Conservation (phyloP, 2,888 invertebrate genomes). For the Geotrupes spiniger region DNA sequence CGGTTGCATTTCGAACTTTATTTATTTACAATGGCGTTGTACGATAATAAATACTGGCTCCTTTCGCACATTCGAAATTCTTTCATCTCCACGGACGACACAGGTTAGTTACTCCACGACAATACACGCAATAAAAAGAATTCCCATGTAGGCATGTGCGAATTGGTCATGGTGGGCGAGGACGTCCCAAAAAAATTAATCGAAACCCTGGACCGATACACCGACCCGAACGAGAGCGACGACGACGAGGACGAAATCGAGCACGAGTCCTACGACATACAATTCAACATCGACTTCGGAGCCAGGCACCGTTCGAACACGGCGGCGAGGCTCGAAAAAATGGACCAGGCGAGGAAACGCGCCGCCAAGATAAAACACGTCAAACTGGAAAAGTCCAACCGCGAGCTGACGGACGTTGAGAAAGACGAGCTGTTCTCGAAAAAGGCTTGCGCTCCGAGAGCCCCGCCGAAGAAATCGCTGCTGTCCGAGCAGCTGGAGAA, state of each 20-base stretch:
- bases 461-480: slow-evolving; percentile 54
- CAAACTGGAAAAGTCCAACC: slow-evolving; percentile 65
- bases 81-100: slow-evolving; percentile 93
- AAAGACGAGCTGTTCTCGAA: slow-evolving; percentile 60
- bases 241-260: slow-evolving; percentile 70
- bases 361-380: slow-evolving; percentile 73
- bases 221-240: slow-evolving; percentile 75
- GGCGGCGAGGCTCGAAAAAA: slow-evolving; percentile 81
- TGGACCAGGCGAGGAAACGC: slow-evolving; percentile 81
- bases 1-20: too few species aligned
- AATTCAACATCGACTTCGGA: slow-evolving; percentile 49
- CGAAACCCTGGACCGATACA: slow-evolving; percentile 61
- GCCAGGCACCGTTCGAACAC: slow-evolving; percentile 80
- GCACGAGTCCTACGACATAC: slow-evolving; percentile 67
- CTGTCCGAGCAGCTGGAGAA: slow-evolving; percentile 74
- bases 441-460: slow-evolving; percentile 45
- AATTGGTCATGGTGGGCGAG: slow-evolving; percentile 86
- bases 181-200: slow-evolving; percentile 66
- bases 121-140: too few species aligned
- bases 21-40: slow-evolving; percentile 96
- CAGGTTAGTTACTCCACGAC: slow-evolving; percentile 54
- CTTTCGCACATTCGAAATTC: slow-evolving; percentile 91
- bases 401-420: slow-evolving; percentile 57
- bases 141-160: slow-evolving; percentile 88
- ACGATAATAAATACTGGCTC: slow-evolving; percentile 91